These are phyloP conservation scores for Spermophilus dauricus DNA, from an alignment of 2,113 vertebrate genomes.

Conservation along the genomic window DNA sequence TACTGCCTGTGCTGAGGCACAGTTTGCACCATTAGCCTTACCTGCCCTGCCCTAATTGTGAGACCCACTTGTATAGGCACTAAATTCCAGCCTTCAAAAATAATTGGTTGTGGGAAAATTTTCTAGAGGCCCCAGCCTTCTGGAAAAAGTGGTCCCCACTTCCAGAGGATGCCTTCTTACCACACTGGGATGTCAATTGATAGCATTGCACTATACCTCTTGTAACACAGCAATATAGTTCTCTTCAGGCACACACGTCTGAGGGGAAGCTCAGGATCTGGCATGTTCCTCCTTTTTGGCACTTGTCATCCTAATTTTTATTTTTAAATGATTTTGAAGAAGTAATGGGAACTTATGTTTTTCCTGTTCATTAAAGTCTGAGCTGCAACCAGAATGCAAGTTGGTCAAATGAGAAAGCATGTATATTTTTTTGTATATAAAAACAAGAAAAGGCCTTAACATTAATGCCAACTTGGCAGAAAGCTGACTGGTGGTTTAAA, in stretches of 20 bases:
- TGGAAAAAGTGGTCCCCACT: not conserved
- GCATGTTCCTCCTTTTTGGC: not conserved
- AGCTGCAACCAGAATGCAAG: conserved; percentile 68
- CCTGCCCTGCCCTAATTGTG: not conserved
- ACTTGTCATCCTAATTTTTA: conserved; percentile 42
- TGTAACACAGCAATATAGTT: conserved; percentile 61
- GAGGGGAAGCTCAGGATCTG: not conserved
- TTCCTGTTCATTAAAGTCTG: conserved; percentile 25
- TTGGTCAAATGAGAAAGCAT: conserved; percentile 64
- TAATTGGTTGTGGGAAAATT: not conserved
- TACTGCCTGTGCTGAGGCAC: not conserved
- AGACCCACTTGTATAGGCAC: not conserved
- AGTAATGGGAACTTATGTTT: not conserved
- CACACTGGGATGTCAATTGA: not conserved
- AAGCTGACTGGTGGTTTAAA: conserved; percentile 50
- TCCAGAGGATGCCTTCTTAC: not conserved
- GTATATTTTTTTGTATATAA: conserved; percentile 81
- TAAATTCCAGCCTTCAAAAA: not conserved
- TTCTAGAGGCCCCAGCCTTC: not conserved
- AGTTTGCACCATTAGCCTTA: conserved; percentile 47
- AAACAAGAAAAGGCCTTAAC: conserved; percentile 76
- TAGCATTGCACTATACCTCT: conserved; percentile 64
- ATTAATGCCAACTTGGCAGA: conserved; percentile 65
- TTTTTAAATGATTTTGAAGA: conserved; percentile 41
- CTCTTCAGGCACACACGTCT: not conserved